Conservation (phyloP, 1,140 invertebrate genomes). For the Achatina immaculata region DNA sequence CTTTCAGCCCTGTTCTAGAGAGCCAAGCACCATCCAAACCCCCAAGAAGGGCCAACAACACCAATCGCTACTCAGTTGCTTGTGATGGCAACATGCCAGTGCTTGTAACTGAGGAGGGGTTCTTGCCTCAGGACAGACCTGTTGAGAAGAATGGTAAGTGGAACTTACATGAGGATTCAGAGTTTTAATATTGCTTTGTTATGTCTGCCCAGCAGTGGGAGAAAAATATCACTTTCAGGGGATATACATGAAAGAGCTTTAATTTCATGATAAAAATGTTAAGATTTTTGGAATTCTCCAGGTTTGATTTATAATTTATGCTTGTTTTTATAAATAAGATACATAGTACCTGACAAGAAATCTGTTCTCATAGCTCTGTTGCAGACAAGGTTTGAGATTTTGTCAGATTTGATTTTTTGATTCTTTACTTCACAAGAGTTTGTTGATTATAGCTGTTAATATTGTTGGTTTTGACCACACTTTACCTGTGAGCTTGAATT, state of each 20-base stretch:
- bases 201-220: constrained; percentile 5
- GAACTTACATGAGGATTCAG: not conserved
- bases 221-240: not conserved
- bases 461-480: too few species aligned
- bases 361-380: too few species aligned
- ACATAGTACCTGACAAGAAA: too few species aligned
- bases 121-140: not conserved
- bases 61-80: constrained; percentile 62
- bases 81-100: constrained; percentile 62
- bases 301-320: not conserved
- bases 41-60: constrained; percentile 33
- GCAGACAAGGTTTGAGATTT: too few species aligned
- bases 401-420: too few species aligned
- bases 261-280: not conserved
- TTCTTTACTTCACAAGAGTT: too few species aligned
- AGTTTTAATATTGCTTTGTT: not conserved
- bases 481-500: too few species aligned
- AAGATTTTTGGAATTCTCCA: too few species aligned
- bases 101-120: constrained; percentile 48
- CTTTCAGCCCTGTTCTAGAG: constrained; percentile 2
- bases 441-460: too few species aligned
- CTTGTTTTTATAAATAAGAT: too few species aligned
- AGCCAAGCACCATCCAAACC: constrained; percentile 42
- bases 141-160: not conserved
- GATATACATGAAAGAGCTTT: not conserved